phyloP scores from a whole-genome alignment of 2,113 vertebrate genomes.

The Tragelaphus buxtoni region DNA sequence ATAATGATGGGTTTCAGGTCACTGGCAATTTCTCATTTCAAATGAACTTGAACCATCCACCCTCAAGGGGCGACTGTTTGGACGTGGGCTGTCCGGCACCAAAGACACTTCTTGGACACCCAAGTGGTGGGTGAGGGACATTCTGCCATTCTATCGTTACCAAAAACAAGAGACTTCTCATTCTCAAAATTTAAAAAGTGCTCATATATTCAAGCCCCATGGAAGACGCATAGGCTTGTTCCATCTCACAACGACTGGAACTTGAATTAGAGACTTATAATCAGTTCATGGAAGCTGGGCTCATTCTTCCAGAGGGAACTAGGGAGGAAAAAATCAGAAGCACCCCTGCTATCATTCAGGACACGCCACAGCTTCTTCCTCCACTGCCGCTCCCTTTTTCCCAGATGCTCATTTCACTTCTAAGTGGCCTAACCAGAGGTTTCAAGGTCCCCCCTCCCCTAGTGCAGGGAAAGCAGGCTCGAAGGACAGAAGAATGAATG shows the following conservation, averaged over 20 bases:
- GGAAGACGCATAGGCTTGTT: not conserved
- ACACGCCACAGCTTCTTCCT: not conserved
- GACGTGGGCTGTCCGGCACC: not conserved
- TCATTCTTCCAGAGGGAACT: not conserved
- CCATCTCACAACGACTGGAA: not conserved
- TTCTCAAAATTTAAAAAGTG: not conserved
- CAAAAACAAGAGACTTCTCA: not conserved
- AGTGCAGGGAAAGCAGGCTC: not conserved
- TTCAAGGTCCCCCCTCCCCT: not conserved
- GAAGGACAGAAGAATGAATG: not conserved
- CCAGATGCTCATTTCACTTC: not conserved
- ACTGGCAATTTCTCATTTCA: conserved; percentile 61
- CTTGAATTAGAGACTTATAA: not conserved
- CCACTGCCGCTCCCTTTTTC: fast-evolving
- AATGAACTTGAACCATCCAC: conserved; percentile 43
- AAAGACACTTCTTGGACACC: not conserved
- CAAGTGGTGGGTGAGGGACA: conserved; percentile 14
- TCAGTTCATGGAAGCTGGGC: not conserved
- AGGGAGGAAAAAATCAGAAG: not conserved
- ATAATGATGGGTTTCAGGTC: conserved; percentile 67
- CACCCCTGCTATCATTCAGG: not conserved
- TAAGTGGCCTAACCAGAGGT: not conserved
- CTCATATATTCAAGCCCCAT: not conserved
- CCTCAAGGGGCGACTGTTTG: not conserved
- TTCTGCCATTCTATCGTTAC: not conserved